Conservation (phyloP, 2,797 vertebrate genomes). For the Helarctos malayanus region DNA sequence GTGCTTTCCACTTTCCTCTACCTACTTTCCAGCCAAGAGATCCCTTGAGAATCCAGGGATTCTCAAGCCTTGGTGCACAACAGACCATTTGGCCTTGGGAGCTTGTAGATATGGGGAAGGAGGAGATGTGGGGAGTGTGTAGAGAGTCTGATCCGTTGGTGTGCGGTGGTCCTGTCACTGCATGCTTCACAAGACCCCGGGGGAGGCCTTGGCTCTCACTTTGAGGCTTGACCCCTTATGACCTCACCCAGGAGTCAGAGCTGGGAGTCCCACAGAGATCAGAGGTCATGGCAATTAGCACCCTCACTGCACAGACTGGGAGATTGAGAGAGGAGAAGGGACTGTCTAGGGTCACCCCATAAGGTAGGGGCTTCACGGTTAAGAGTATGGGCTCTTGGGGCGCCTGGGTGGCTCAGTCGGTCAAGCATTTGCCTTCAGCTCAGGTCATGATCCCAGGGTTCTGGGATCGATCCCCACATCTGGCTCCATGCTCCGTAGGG, state of each 20-base stretch:
- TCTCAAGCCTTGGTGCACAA: slow-evolving; percentile 1
- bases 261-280: neutral
- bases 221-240: neutral
- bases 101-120: neutral
- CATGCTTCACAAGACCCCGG: neutral
- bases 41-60: neutral
- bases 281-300: neutral
- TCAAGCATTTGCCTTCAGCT: neutral
- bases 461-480: neutral
- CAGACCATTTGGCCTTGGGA: neutral
- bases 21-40: neutral
- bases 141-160: neutral
- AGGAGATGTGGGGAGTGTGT: neutral
- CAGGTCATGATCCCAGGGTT: neutral
- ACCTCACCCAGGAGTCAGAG: neutral
- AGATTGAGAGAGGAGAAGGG: neutral
- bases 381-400: neutral
- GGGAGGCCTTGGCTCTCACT: neutral
- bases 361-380: neutral
- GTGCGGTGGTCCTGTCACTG: neutral
- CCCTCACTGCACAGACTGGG: neutral
- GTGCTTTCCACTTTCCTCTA: neutral
- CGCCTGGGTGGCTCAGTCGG: neutral
- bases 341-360: neutral
- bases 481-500: neutral